A percentile compares a stretch with the other conserved stretches of the same genome.
Evolutionary conservation across 2,113 vertebrate species (phyloP).

Genomic region (Ptilorrhoa leucosticta): DNA sequence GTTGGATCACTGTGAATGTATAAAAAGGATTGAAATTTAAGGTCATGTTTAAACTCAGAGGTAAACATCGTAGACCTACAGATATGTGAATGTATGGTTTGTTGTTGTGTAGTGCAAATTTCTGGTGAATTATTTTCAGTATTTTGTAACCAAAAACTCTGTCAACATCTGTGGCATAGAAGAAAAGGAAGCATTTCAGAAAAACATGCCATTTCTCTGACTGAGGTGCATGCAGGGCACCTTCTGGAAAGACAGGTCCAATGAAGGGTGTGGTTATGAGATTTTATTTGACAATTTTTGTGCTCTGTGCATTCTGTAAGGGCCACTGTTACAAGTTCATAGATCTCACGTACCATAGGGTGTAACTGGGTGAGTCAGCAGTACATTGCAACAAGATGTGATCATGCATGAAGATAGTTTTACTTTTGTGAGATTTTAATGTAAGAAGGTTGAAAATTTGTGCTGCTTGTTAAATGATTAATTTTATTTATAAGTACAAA

Average conservation of each 20-base stretch:
- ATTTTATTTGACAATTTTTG: not conserved
- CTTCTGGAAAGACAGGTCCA: constrained; percentile 18
- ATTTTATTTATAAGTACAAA: not conserved
- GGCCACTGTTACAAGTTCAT: not conserved
- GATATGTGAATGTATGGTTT: not conserved
- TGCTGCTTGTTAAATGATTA: not conserved
- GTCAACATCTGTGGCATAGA: not conserved
- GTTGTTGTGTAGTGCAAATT: not conserved
- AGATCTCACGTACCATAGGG: not conserved
- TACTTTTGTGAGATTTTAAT: not conserved
- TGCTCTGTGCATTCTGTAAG: not conserved
- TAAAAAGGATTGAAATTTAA: not conserved
- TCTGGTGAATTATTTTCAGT: not conserved
- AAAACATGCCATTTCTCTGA: not conserved
- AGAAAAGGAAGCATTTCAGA: not conserved
- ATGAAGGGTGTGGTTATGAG: not conserved
- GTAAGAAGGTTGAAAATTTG: not conserved
- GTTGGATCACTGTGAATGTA: not conserved
- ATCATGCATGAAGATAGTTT: not conserved
- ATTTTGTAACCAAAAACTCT: not conserved
- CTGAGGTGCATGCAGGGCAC: not conserved
- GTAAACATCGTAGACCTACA: not conserved
- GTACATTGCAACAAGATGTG: not conserved
- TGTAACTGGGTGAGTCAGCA: constrained; percentile 52
- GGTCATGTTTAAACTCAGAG: not conserved